Percentiles rank a stretch among this genome's conserved stretches.
Evolutionary conservation across 2,113 vertebrate genomes (phyloP).

Genomic region (Sorex fumeus): DNA sequence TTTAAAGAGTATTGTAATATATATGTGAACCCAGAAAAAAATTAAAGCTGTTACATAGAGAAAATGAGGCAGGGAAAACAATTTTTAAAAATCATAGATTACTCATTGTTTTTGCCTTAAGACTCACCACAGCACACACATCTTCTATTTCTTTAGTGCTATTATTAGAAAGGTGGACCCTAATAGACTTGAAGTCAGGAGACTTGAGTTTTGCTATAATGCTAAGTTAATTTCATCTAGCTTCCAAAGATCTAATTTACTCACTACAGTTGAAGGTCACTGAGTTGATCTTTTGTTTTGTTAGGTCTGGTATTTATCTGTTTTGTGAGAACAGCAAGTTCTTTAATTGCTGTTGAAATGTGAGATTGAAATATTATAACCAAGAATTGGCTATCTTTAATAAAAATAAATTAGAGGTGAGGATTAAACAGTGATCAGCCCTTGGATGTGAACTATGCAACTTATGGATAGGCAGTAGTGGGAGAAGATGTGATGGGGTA

Average conservation of each 20-base stretch:
- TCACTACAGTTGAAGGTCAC: neutral
- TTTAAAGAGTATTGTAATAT: conserved; percentile 25
- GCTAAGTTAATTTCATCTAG: neutral
- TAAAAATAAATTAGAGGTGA: neutral
- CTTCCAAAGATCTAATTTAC: neutral
- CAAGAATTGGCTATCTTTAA: neutral
- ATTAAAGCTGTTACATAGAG: neutral
- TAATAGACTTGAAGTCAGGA: neutral
- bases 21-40: neutral
- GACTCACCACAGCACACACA: neutral
- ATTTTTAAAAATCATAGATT: neutral
- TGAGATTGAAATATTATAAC: conserved; percentile 18
- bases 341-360: neutral
- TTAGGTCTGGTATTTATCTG: neutral
- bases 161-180: neutral
- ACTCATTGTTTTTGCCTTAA: neutral
- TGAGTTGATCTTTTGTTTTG: neutral
- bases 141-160: neutral
- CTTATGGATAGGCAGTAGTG: no score
- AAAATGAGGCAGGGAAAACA: neutral
- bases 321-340: neutral
- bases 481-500: no score
- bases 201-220: neutral
- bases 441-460: no score
- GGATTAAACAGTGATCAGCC: neutral